Conservation (phyloP, 1,140 invertebrate genomes). For the Metopolophium dirhodum region DNA sequence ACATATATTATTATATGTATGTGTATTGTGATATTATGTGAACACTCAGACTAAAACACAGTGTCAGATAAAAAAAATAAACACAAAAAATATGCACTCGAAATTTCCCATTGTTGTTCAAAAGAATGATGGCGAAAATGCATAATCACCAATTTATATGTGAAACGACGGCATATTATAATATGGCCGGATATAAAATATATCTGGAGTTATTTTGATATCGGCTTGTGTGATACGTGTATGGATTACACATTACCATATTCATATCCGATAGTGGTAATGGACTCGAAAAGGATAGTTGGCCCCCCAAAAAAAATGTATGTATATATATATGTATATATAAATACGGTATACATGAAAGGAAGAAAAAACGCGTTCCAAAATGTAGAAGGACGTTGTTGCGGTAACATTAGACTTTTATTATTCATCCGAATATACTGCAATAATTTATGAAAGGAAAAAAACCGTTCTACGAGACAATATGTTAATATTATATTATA, state of each 20-base stretch:
- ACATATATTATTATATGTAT: not conserved
- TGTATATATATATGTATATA: not conserved
- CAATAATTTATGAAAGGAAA: not conserved
- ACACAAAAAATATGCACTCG: not conserved
- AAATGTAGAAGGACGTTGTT: not conserved
- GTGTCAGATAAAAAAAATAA: not conserved
- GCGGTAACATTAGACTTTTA: not conserved
- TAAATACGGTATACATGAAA: not conserved
- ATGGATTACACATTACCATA: constrained; percentile 48
- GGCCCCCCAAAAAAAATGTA: not conserved
- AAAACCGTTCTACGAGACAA: not conserved
- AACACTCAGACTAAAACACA: not conserved
- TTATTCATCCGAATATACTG: not conserved
- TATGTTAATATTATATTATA: not conserved
- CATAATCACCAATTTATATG: constrained; percentile 41
- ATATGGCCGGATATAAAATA: constrained; percentile 21
- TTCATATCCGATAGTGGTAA: constrained; percentile 23
- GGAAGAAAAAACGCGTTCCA: not conserved
- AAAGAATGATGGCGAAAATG: not conserved
- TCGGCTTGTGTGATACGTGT: constrained; percentile 27
- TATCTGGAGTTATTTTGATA: constrained; percentile 40
- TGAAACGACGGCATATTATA: not conserved
- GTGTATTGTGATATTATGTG: not conserved
- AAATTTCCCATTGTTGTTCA: constrained; percentile 1
- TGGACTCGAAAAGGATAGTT: constrained; percentile 29